phyloP scores from a whole-genome alignment of 2,888 invertebrate genomes.

The Choristoneura rosaceana region DNA sequence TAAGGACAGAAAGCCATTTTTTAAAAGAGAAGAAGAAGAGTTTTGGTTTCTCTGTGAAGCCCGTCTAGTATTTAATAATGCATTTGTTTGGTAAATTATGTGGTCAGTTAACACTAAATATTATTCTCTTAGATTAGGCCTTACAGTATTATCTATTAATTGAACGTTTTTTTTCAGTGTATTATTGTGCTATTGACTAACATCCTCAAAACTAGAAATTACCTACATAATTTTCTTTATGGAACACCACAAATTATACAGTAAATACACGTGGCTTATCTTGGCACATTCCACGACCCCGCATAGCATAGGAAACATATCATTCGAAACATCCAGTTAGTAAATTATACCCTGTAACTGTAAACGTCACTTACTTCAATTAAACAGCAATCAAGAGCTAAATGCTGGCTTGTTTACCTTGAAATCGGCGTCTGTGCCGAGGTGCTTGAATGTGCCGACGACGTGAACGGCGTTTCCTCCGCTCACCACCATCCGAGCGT shows the following conservation, averaged over 20 bases:
- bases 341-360: neutral
- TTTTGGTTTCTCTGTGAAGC: too few relatives aligned
- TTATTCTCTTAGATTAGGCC: too few relatives aligned
- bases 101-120: too few relatives aligned
- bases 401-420: slow-evolving; percentile 80
- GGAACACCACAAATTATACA: too few relatives aligned
- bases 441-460: slow-evolving; percentile 91
- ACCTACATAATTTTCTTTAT: too few relatives aligned
- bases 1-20: too few relatives aligned
- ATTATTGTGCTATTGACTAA: too few relatives aligned
- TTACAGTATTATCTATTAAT: neutral
- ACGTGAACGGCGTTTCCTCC: slow-evolving; percentile 92
- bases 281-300: neutral
- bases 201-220: too few relatives aligned
- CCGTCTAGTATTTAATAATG: too few relatives aligned
- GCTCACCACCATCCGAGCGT: slow-evolving; percentile 92
- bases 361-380: neutral
- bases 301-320: neutral
- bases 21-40: too few relatives aligned
- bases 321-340: neutral
- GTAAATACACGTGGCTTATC: too few relatives aligned
- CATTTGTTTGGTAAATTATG: too few relatives aligned
- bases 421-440: slow-evolving; percentile 90
- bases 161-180: neutral
- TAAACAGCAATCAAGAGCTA: slow-evolving; percentile 20